phyloP scores from a whole-genome alignment of 1,140 invertebrate genomes.

The Leptinotarsa lineolata region DNA sequence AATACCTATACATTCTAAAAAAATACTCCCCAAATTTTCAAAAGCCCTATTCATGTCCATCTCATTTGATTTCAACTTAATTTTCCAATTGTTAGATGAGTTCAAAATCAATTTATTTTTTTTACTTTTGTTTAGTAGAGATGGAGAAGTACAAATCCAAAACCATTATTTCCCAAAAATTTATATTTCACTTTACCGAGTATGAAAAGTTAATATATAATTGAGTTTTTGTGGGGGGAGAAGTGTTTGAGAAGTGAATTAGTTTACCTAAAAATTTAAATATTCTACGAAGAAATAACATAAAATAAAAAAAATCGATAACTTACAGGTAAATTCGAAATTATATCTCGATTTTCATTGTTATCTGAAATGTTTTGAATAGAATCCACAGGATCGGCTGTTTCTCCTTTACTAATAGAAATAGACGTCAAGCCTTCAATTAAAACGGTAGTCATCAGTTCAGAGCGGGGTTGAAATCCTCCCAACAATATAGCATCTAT shows the following conservation, averaged over 20 bases:
- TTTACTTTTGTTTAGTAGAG: no score
- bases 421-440: conserved; percentile 30
- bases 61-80: not conserved
- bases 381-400: conserved; percentile 17
- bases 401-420: not conserved
- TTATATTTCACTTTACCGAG: no score
- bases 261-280: no score
- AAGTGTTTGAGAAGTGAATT: no score
- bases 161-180: no score
- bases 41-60: not conserved
- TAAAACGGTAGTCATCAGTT: conserved; percentile 42
- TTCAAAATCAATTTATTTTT: no score
- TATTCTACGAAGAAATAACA: no score
- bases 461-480: conserved; percentile 56
- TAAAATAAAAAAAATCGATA: conserved; percentile 34
- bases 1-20: not conserved
- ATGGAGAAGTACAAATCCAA: no score
- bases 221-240: no score
- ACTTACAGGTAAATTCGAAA: conserved; percentile 56
- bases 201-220: no score
- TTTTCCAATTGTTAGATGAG: no score
- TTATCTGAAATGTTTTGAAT: conserved; percentile 16
- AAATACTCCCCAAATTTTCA: not conserved
- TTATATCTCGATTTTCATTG: conserved; percentile 39
- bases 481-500: conserved; percentile 81